Conservation (phyloP, 2,797 vertebrate species). For the Vipera latastei region DNA sequence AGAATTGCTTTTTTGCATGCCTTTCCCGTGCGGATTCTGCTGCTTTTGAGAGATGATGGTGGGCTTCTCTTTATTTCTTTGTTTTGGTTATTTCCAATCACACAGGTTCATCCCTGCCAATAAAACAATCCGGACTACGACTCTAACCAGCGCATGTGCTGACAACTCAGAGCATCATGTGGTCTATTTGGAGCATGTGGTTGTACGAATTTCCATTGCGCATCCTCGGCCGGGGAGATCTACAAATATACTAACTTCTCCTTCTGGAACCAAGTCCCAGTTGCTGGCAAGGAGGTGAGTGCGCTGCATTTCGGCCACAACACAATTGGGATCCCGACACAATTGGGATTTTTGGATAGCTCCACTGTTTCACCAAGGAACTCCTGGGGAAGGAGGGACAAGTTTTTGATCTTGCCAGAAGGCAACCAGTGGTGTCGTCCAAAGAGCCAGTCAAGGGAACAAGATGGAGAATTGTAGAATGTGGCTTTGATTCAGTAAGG, state of each 20-base stretch:
- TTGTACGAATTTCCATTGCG: constrained; percentile 78
- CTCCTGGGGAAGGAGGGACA: not conserved
- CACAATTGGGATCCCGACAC: not conserved
- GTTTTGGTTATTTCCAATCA: not conserved
- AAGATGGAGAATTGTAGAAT: not conserved
- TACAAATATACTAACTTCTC: constrained; percentile 87
- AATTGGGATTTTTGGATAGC: not conserved
- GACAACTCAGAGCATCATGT: constrained; percentile 78
- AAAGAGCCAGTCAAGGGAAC: not conserved
- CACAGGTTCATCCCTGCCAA: constrained; percentile 82
- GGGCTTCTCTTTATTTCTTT: not conserved
- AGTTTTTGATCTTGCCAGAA: not conserved
- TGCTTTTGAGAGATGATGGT: not conserved
- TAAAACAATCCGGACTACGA: constrained; percentile 77
- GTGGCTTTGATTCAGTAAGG: not conserved
- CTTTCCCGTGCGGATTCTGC: not conserved
- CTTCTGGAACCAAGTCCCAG: constrained; percentile 84
- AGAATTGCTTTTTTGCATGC: not conserved
- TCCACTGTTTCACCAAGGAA: not conserved
- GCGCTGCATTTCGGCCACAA: rapidly evolving
- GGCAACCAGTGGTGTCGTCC: not conserved
- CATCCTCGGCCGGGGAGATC: constrained; percentile 87
- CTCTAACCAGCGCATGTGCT: constrained; percentile 76
- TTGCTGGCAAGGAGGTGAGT: constrained; percentile 86
- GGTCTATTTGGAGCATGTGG: constrained; percentile 83